Conservation (phyloP, 2,113 vertebrate genomes). For the Pelobates fuscus region DNA sequence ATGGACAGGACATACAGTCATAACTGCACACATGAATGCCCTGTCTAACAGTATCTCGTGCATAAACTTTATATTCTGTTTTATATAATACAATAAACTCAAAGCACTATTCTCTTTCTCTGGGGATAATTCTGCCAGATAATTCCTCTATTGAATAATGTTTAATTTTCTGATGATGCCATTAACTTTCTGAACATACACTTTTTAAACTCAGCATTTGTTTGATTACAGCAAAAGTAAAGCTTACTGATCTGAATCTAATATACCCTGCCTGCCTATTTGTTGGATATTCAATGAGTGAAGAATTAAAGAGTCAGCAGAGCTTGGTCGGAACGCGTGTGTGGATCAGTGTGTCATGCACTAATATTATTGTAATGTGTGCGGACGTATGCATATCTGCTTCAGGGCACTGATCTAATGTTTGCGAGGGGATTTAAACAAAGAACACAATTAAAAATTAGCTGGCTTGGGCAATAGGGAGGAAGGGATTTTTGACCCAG, state of each 20-base stretch:
- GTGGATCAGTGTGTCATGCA: constrained; percentile 24
- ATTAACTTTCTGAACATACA: constrained; percentile 47
- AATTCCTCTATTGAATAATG: constrained; percentile 48
- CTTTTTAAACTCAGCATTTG: constrained; percentile 47
- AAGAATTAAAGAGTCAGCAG: constrained; percentile 43
- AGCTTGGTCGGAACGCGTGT: constrained; percentile 23
- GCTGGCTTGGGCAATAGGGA: not conserved
- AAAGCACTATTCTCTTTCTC: constrained; percentile 29
- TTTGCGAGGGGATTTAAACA: not conserved
- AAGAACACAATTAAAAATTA: not conserved
- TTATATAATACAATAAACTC: constrained; percentile 44
- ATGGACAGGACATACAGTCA: constrained; percentile 22
- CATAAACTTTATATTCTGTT: constrained; percentile 40
- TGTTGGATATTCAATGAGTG: constrained; percentile 27
- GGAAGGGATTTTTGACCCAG: not conserved
- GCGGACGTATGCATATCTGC: constrained; percentile 18
- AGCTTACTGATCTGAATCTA: constrained; percentile 46
- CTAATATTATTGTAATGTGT: constrained; percentile 39
- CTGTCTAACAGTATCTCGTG: constrained; percentile 14
- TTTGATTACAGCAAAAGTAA: constrained; percentile 47
- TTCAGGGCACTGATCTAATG: not conserved
- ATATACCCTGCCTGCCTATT: constrained; percentile 41
- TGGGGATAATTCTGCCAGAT: constrained; percentile 32
- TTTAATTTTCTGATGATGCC: constrained; percentile 49
- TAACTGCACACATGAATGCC: constrained; percentile 20